These are phyloP conservation scores for Hyperoodon ampullatus DNA, from an alignment of 2,113 vertebrate species.

Conservation along the genomic window DNA sequence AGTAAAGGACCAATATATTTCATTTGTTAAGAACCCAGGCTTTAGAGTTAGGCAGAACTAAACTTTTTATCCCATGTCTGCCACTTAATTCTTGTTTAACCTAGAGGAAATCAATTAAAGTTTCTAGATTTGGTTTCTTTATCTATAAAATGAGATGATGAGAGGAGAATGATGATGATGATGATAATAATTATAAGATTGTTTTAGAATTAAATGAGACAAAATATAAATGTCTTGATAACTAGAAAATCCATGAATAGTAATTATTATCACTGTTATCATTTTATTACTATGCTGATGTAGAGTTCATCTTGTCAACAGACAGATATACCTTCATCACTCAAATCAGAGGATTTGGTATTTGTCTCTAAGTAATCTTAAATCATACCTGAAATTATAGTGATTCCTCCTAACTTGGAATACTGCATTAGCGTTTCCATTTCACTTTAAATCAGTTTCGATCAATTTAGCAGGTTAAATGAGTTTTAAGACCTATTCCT, in stretches of 20 bases:
- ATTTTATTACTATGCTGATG: background rate
- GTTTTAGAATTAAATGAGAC: slow-evolving; percentile 34
- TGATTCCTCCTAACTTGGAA: background rate
- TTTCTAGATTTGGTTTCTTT: background rate
- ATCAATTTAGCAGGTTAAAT: background rate
- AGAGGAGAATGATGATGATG: background rate
- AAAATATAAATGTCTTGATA: background rate
- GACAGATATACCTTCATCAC: background rate
- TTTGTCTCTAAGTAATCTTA: background rate
- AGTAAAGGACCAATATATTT: background rate
- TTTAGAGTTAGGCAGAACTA: background rate
- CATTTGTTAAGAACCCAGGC: background rate
- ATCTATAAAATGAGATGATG: background rate
- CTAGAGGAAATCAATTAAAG: background rate
- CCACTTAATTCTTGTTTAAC: background rate
- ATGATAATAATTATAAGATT: background rate
- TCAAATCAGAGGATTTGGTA: background rate
- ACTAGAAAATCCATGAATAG: background rate
- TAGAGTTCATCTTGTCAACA: background rate
- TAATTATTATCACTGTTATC: background rate
- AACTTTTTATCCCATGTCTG: background rate
- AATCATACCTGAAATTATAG: background rate
- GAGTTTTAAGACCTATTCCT: background rate
- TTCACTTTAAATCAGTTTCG: background rate
- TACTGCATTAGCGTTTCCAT: background rate